Evolutionary conservation across 1,140 invertebrate species (phyloP).

Genomic region (Carposina sasakii): DNA sequence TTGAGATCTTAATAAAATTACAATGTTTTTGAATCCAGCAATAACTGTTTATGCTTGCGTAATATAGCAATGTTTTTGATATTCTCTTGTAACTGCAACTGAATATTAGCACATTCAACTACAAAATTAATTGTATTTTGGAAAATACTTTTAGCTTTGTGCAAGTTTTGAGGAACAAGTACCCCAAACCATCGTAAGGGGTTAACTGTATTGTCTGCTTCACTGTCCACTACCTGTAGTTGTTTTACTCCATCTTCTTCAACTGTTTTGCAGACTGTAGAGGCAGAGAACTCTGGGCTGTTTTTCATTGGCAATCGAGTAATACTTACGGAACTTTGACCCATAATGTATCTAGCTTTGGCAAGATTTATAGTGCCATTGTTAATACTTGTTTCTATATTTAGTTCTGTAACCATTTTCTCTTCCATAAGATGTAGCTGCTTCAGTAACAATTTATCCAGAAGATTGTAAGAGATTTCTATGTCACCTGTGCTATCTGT

Average conservation of each 20-base stretch:
- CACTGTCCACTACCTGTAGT: constrained; percentile 57
- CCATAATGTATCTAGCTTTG: constrained; percentile 82
- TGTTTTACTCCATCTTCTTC: constrained; percentile 53
- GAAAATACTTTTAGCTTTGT: constrained; percentile 78
- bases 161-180: constrained; percentile 80
- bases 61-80: constrained; percentile 56
- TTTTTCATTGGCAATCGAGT: constrained; percentile 78
- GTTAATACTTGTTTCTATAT: constrained; percentile 77
- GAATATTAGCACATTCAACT: constrained; percentile 77
- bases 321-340: constrained; percentile 78
- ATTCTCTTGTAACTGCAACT: constrained; percentile 70
- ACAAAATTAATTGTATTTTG: constrained; percentile 76
- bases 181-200: constrained; percentile 85
- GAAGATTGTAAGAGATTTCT: constrained; percentile 59
- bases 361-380: constrained; percentile 79
- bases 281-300: constrained; percentile 73
- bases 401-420: constrained; percentile 75
- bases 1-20: too few species aligned
- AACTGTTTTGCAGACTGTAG: constrained; percentile 51
- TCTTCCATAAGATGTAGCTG: constrained; percentile 80
- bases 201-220: constrained; percentile 68
- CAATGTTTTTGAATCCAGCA: too few species aligned
- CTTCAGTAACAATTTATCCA: constrained; percentile 77
- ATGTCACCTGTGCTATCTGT: too few species aligned
- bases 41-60: too few species aligned